Base-by-base conservation (phyloP, 2,113 vertebrate genomes). In the Carassius carassius region DNA sequence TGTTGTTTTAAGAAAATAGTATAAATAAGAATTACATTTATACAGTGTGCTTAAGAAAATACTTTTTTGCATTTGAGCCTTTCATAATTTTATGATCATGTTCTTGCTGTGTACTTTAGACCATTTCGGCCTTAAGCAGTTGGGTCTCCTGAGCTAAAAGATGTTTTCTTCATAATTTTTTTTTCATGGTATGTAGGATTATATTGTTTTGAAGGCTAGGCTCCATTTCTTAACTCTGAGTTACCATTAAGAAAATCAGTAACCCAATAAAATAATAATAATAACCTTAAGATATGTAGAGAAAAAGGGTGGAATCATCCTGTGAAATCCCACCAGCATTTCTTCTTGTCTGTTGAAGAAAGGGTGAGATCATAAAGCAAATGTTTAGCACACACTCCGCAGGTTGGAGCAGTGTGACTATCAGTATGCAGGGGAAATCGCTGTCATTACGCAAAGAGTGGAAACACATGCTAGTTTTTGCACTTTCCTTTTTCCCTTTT, bases 391-490 rank as follows among this genome's bases (percentile, higher is more conserved):
- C 74, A 67, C 70, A 65, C 63, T 56, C n/a, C 19, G 60, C 84
- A 72, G 35, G n/a, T 78, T 32, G 51, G 77, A 69, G 6, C 21
- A 10, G 83, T 14, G 29, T 85, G 89, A 60, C 85, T 88, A 88
- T 92, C 88, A 88, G 88, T 87, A 91, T n/a, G 87, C 88, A 87
- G 86, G 2, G 88, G 88, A 92, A 92, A 92, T 93, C 88, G 3
- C 65, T 13, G 74, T 89, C 86, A 92, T 93, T 92, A 92, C 60
- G 8, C 82, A 58, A 78, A 91, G 89, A 95, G 89, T 92, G 90
- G 89, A 94, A 93, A 89, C 93, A 94, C 88, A 92, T 95, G 93
- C 80, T 87, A 73, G 84, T 51, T 81, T 58, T 47, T 37, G 32
- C 14, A 44, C 78, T 82, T 21, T 44, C 49, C 19, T 17, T 86